Evolutionary conservation across 2,113 vertebrate genomes (phyloP).

Genomic region (Hiodon alosoides): DNA sequence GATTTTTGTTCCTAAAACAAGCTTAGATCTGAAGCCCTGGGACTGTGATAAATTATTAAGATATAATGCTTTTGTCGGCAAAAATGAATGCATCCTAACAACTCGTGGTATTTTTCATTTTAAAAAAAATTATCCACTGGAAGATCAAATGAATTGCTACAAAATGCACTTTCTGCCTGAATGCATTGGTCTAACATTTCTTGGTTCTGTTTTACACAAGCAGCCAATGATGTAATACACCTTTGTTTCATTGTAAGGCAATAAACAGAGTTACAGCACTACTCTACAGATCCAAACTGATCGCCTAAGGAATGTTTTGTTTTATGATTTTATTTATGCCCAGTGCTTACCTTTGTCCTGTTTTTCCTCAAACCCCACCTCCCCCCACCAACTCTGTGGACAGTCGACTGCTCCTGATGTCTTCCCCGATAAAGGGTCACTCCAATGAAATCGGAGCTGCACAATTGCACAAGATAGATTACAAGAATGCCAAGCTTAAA

Average conservation of each 20-base stretch:
- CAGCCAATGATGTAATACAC: neutral
- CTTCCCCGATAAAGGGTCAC: neutral
- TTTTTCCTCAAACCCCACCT: too few species aligned
- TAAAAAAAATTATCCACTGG: neutral
- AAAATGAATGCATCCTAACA: constrained; percentile 5
- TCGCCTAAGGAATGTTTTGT: too few species aligned
- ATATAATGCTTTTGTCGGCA: constrained; percentile 17
- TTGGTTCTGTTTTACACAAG: neutral
- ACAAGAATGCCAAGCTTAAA: neutral
- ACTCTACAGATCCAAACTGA: too few species aligned
- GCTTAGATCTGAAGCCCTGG: constrained; percentile 3
- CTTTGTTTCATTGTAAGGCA: neutral
- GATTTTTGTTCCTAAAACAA: neutral
- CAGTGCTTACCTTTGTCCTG: too few species aligned
- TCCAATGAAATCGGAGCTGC: neutral
- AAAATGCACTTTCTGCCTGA: neutral
- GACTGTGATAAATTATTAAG: constrained; percentile 13
- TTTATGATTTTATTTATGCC: too few species aligned
- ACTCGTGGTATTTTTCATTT: neutral
- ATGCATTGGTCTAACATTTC: neutral
- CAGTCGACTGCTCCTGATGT: neutral
- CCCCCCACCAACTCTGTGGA: neutral
- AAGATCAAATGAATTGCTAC: neutral
- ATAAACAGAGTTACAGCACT: neutral
- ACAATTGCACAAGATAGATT: neutral